Base-by-base conservation (phyloP, 2,797 vertebrate species). In the Fringilla coelebs region DNA sequence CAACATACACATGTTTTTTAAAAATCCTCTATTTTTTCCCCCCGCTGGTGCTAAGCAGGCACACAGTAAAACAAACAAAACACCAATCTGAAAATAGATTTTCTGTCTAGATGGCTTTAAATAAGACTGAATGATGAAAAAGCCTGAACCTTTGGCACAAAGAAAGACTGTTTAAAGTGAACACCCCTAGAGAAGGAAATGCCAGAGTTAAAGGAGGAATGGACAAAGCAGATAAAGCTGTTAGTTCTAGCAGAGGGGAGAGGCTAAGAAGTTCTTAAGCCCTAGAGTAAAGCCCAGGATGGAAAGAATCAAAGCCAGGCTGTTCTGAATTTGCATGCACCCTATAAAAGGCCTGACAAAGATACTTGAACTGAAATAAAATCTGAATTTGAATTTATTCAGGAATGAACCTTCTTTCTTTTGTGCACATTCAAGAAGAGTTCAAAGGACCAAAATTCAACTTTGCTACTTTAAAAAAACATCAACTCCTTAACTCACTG, bases 1-100 rank as follows among this genome's bases (percentile, higher is more conserved):
- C 20, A 65, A 15, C 21, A 26, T 7, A 36, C 0, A 6, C 2
- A 0, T 17, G 0, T n/a, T 76, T 81, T 46, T 3, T 0, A 14
- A 72, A 94, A 57, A 34, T 29, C 34, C 29, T 84, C 52, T 17
- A 8, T 40, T 70, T 81, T 90, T 17, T 13, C 21, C 13, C 13
- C 13, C 5, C 9, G 49, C 32, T 62, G 36, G 19, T n/a, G 12
- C 71, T 80, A 90, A 40, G 31, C 19, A 62, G 32, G 26, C 32
- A 81, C 5, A 29, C 4, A 55, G 40, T 5, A 80, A 70, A 73
- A 34, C 26, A 62, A 89, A 67, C 11, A 49, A 81, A 88, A 67
- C 10, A 72, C 13, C 51, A 41, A 51, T 5, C 28, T 66, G 29
- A 76, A 76, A 83, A 67, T 2, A 81, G 49, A 45, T 55, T 72